phyloP scores from a whole-genome alignment of 2,888 invertebrate genomes.

The Cantharis lateralis region DNA sequence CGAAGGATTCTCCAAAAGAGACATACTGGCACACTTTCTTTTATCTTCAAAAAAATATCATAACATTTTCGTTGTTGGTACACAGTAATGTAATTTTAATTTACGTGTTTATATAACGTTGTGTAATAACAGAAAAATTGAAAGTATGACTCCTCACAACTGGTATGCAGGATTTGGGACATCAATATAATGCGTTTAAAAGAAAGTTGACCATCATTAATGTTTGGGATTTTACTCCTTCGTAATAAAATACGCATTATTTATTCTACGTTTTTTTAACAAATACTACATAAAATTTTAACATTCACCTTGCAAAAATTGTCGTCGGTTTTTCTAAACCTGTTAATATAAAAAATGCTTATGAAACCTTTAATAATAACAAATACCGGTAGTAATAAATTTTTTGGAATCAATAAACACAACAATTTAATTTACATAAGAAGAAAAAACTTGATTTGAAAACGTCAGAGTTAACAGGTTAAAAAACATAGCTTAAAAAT shows the following conservation, averaged over 20 bases:
- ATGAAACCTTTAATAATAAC: no score
- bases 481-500: no score
- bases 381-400: no score
- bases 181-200: not conserved
- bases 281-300: not conserved
- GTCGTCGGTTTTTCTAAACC: no score
- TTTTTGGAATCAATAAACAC: no score
- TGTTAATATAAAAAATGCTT: no score
- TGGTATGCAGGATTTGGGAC: not conserved
- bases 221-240: not conserved
- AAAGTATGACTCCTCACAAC: slow-evolving; percentile 5
- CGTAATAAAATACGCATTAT: not conserved
- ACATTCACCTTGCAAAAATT: not conserved
- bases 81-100: not conserved
- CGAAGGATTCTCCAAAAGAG: not conserved
- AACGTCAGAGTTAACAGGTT: no score
- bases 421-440: no score
- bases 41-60: not conserved
- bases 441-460: no score
- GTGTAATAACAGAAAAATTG: slow-evolving; percentile 1
- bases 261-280: not conserved
- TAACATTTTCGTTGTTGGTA: not conserved
- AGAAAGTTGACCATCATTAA: not conserved
- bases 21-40: not conserved
- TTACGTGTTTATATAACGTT: not conserved